phyloP scores from a whole-genome alignment of 2,797 vertebrate genomes.

The Prionace glauca region DNA sequence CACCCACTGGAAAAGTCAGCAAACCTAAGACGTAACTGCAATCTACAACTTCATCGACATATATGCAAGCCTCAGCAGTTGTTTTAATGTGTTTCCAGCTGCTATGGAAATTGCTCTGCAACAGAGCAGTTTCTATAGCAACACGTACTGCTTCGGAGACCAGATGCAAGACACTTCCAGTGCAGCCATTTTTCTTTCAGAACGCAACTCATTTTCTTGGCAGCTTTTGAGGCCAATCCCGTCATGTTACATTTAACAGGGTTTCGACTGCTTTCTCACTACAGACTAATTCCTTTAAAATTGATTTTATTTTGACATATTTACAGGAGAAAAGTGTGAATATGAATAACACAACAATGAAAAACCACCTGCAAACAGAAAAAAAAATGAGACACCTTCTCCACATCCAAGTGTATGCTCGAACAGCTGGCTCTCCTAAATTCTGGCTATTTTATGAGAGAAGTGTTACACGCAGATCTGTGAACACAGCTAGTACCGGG shows the following conservation, averaged over 20 bases:
- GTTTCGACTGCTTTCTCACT: background rate
- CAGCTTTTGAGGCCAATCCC: background rate
- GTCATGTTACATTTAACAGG: background rate
- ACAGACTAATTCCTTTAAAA: background rate
- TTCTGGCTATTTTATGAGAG: background rate
- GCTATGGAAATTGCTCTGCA: background rate
- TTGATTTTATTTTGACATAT: background rate
- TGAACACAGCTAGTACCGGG: background rate
- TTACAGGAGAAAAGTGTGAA: background rate
- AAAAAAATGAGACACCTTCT: background rate
- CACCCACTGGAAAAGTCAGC: background rate
- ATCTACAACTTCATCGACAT: background rate
- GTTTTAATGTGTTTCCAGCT: background rate
- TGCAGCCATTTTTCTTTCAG: background rate
- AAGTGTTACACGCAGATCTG: constrained; percentile 8
- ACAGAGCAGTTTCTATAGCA: constrained; percentile 32
- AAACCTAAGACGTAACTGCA: background rate
- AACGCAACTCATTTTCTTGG: background rate
- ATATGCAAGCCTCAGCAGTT: background rate
- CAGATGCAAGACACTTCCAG: constrained; percentile 19
- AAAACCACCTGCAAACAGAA: background rate
- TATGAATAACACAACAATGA: background rate
- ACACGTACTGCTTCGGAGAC: constrained; percentile 2
- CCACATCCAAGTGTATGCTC: background rate
- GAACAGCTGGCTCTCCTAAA: constrained; percentile 9